Evolutionary conservation across 2,888 invertebrate species (phyloP).

Genomic region (Sphecodes monilicornis): DNA sequence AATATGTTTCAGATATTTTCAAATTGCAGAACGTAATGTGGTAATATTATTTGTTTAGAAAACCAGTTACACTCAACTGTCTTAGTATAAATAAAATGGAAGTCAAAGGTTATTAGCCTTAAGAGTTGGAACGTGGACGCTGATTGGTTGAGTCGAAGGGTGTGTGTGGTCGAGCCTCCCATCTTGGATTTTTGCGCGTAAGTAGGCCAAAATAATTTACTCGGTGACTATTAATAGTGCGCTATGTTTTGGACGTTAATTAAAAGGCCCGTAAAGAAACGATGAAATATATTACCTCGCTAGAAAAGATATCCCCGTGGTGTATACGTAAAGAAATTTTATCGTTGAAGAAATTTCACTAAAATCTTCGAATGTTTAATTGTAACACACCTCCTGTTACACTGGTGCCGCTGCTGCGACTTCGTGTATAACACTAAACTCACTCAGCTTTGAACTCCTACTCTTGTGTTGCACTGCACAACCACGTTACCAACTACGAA

Average conservation of each 20-base stretch:
- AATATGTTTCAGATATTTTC: not conserved
- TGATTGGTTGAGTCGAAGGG: conserved; percentile 58
- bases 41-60: not conserved
- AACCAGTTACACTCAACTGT: not conserved
- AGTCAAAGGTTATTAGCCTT: conserved; percentile 57
- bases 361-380: conserved; percentile 9
- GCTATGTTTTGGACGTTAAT: not conserved
- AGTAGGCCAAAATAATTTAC: conserved; percentile 64
- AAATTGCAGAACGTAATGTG: not conserved
- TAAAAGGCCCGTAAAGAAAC: not conserved
- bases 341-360: conserved; percentile 6
- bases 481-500: conserved; percentile 43
- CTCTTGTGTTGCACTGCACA: conserved; percentile 15
- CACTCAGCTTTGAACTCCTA: conserved; percentile 37
- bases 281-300: conserved; percentile 18
- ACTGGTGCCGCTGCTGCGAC: conserved; percentile 26
- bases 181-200: conserved; percentile 52
- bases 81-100: conserved; percentile 48
- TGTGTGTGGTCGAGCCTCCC: conserved; percentile 62
- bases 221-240: conserved; percentile 49
- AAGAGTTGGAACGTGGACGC: conserved; percentile 43
- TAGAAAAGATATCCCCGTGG: not conserved
- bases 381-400: conserved; percentile 26
- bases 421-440: conserved; percentile 27
- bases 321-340: not conserved